phyloP scores from a whole-genome alignment of 2,797 vertebrate genomes.

The Pagetopsis macropterus region DNA sequence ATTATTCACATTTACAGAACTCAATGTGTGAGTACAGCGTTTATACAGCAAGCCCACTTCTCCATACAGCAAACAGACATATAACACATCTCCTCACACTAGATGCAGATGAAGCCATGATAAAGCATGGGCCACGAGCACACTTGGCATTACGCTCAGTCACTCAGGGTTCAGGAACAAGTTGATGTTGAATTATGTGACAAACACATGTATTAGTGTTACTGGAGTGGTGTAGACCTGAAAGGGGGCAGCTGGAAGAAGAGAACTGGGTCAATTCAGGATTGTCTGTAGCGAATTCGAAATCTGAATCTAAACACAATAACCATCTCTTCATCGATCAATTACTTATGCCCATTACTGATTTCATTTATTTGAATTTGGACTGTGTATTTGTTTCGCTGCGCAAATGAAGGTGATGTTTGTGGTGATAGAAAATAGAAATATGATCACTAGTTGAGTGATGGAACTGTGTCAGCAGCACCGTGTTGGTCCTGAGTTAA shows the following conservation, averaged over 20 bases:
- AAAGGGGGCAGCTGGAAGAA: conserved; percentile 31
- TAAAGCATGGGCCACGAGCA: conserved; percentile 65
- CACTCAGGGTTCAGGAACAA: conserved; percentile 47
- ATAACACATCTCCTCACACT: conserved; percentile 67
- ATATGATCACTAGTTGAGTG: conserved; percentile 52
- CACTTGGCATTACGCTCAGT: conserved; percentile 49
- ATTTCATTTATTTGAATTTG: neutral
- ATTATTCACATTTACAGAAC: conserved; percentile 83
- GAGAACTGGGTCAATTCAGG: conserved; percentile 27
- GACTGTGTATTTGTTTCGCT: conserved; percentile 27
- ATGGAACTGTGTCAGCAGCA: conserved; percentile 65
- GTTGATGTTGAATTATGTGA: conserved; percentile 33
- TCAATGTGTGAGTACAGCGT: conserved; percentile 71
- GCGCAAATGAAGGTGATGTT: conserved; percentile 27
- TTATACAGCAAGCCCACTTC: conserved; percentile 71
- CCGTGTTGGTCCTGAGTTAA: conserved; percentile 64
- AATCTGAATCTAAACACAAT: conserved; percentile 19
- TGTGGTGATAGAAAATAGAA: conserved; percentile 32
- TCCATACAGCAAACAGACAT: conserved; percentile 69
- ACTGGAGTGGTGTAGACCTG: conserved; percentile 29
- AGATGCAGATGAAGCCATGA: conserved; percentile 72
- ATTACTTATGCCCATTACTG: neutral
- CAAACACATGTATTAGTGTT: conserved; percentile 28
- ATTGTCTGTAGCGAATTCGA: conserved; percentile 51
- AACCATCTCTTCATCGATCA: conserved; percentile 6